A percentile compares a stretch with the other conserved stretches of the same genome.
Evolutionary conservation across 35 echinoderm and acorn worm species (phyloP).

Genomic region (Ophiothrix spiculata): DNA sequence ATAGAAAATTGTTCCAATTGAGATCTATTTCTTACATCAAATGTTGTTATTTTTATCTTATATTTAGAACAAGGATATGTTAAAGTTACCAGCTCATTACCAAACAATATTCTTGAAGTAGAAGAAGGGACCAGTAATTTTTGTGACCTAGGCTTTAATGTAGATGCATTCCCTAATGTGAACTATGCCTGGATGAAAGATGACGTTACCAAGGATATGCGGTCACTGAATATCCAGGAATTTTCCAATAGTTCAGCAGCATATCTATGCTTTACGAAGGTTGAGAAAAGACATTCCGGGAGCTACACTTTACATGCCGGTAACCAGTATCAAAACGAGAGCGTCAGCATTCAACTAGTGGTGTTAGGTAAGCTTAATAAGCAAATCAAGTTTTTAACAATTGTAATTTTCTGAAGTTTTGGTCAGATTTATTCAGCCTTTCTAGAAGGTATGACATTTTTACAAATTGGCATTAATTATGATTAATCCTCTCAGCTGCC

Average conservation of each 20-base stretch:
- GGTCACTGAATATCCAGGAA: background rate
- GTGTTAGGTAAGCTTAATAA: slow-evolving; percentile 3
- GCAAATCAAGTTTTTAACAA: too few species aligned
- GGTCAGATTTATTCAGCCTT: too few species aligned
- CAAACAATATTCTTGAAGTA: background rate
- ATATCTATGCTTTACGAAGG: slow-evolving; percentile 16
- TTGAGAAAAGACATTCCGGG: slow-evolving; percentile 54
- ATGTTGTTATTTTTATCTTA: background rate
- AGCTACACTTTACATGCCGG: slow-evolving; percentile 54
- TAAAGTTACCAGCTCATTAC: background rate
- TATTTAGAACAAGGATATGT: slow-evolving; percentile 46
- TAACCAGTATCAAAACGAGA: slow-evolving; percentile 37
- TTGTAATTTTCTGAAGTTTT: too few species aligned
- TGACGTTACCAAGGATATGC: slow-evolving; percentile 4
- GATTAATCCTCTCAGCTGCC: too few species aligned
- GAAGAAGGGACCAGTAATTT: background rate
- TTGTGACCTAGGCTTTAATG: background rate
- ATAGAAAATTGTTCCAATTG: too few species aligned
- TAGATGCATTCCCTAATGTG: slow-evolving; percentile 38
- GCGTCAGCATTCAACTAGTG: background rate
- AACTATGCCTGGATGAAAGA: slow-evolving; percentile 76
- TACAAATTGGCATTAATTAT: too few species aligned
- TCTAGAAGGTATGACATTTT: too few species aligned
- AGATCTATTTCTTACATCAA: too few species aligned
- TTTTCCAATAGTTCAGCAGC: background rate